Evolutionary conservation across 64 coral and sea anemone species (phyloP), one percentile per base, ranked within the genome.

Genomic region (Orbicella faveolata): DNA sequence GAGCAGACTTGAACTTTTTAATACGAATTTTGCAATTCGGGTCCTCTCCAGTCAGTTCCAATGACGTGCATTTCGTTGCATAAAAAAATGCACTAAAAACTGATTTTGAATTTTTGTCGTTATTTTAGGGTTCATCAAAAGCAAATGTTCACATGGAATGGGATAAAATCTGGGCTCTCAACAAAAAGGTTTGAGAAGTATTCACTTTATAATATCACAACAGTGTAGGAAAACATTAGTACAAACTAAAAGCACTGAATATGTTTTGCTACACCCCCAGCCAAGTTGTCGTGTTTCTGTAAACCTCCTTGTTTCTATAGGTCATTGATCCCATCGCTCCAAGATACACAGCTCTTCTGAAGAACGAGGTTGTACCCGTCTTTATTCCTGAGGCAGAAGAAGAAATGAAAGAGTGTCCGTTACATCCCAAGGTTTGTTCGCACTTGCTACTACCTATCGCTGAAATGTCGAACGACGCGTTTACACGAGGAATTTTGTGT

Each of bases 101-200:
- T 48, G 55, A 59, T 59, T 57, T 12, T 59, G 15, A 59, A 14
- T 14, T 59, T 15, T 59, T 59, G 15, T 57, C 54, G 15, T 89
- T 11, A 30, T 53, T 72, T 59, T 54, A 96, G 87, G 97, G 97
- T 53, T 95, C 94, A 62, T 99, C 97, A 13, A 99, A 94, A 85
- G 91, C 97, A 20, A 99, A 95, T 94, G 97, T 99, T 19, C 97
- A 99, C 51, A 99, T 99, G 97, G 97, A 99, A 76, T 99, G 97
- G 97, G 97, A 99, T 81, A 99, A 99, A 70, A 99, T 99, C 17
- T 99, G 97, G 97, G 87, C 97, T 10, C 93, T 99, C 9, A 99
- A 99, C 79, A 95, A 95, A 76, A 99, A 99, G 94, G 96, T 98
- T 66, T 52, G 82, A 34, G 16, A 23, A 9, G 6, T 11, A 70